Conservation (phyloP, 2,888 invertebrate genomes). For the Drosophila infuscata region DNA sequence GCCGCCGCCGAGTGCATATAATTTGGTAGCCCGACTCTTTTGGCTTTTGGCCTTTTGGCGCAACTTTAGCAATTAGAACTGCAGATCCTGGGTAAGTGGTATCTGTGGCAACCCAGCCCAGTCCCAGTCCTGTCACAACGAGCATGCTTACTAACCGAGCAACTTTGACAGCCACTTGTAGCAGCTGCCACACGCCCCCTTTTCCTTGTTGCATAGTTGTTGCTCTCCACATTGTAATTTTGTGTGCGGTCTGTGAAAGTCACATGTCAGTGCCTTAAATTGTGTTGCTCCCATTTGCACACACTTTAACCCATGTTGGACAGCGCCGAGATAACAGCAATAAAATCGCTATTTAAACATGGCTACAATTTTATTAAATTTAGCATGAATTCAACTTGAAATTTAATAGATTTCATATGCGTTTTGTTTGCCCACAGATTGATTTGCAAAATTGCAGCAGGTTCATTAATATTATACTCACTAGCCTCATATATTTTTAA, state of each 20-base stretch:
- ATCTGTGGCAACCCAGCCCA: conserved; percentile 37
- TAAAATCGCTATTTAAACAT: neutral
- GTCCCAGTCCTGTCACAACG: conserved; percentile 7
- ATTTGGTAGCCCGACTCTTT: conserved; percentile 47
- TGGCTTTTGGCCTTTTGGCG: conserved; percentile 34
- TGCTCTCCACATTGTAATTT: conserved; percentile 10
- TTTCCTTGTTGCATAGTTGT: conserved; percentile 29
- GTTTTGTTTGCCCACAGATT: neutral
- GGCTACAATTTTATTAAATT: too few relatives aligned
- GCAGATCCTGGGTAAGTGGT: conserved; percentile 58
- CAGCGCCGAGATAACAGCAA: neutral
- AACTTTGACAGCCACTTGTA: conserved; percentile 39
- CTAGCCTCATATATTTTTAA: conserved; percentile 9
- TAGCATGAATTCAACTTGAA: neutral
- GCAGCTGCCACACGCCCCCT: conserved; percentile 14
- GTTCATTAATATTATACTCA: conserved; percentile 27
- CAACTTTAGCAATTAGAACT: conserved; percentile 75
- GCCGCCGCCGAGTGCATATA: conserved; percentile 55
- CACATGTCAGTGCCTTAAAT: conserved; percentile 8
- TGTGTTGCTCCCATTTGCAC: neutral
- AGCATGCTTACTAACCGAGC: conserved; percentile 1
- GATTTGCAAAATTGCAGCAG: conserved; percentile 6
- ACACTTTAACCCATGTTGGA: neutral
- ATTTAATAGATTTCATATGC: neutral
- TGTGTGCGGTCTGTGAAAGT: conserved; percentile 10